A percentile compares a stretch with the other conserved stretches of the same genome.
These are phyloP conservation scores for Coelopa pilipes DNA, from an alignment of 2,888 invertebrate species.

Conservation along the genomic window DNA sequence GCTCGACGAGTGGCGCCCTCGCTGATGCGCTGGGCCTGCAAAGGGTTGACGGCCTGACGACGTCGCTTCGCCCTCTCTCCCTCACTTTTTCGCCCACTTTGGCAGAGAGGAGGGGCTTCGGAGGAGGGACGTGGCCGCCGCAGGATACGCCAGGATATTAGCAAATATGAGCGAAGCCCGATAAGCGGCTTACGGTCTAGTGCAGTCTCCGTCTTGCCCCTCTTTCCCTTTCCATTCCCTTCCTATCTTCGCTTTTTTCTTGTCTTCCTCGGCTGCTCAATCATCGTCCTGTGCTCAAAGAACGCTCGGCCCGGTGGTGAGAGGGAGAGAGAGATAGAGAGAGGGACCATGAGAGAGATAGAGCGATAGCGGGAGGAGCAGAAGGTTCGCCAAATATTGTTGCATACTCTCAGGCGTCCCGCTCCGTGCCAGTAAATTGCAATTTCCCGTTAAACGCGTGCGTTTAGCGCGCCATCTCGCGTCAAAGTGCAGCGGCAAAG, in stretches of 20 bases:
- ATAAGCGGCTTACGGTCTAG: conserved; percentile 30
- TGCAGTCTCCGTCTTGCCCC: too few relatives aligned
- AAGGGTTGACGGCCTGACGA: conserved; percentile 41
- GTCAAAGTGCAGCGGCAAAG: neutral
- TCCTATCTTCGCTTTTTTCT: neutral
- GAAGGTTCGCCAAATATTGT: neutral
- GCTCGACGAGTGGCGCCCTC: neutral
- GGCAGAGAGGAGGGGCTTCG: neutral
- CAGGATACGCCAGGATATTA: conserved; percentile 32
- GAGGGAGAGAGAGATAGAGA: too few relatives aligned
- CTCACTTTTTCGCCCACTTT: too few relatives aligned
- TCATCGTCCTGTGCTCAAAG: too few relatives aligned
- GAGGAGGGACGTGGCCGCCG: conserved; percentile 8
- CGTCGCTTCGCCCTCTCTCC: neutral
- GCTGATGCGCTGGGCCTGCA: conserved; percentile 17
- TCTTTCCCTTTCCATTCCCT: too few relatives aligned
- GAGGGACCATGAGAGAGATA: too few relatives aligned
- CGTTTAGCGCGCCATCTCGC: conserved; percentile 13
- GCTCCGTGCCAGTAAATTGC: conserved; percentile 28
- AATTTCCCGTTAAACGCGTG: conserved; percentile 31
- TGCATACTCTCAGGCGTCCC: conserved; percentile 23
- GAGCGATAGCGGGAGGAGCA: too few relatives aligned
- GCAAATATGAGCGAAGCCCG: conserved; percentile 15
- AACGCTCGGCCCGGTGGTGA: too few relatives aligned
- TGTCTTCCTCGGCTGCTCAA: too few relatives aligned